phyloP scores from a whole-genome alignment of 2,113 vertebrate species.

The Pungitius pungitius region DNA sequence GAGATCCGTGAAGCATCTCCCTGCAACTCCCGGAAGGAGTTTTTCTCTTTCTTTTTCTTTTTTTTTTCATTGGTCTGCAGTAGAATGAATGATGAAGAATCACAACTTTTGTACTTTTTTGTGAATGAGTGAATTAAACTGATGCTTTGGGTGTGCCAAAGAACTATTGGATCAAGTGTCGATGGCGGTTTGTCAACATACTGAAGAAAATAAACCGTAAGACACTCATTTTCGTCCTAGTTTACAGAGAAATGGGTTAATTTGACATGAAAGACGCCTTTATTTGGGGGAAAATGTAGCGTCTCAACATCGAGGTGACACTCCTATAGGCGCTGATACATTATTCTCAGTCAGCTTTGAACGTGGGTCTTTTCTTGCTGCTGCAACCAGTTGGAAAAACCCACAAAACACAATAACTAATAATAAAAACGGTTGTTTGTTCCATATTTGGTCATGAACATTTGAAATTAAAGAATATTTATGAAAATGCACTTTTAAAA shows the following conservation, averaged over 20 bases:
- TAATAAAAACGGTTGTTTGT: too few species aligned
- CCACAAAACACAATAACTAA: too few species aligned
- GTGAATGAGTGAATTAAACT: slow-evolving; percentile 52
- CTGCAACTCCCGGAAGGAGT: slow-evolving; percentile 5
- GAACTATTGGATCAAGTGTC: neutral
- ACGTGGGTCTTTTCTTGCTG: too few species aligned
- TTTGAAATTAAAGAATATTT: neutral
- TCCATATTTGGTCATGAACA: neutral
- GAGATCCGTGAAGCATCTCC: neutral
- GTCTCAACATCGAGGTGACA: neutral
- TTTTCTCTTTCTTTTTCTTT: too few species aligned
- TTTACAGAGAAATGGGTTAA: neutral
- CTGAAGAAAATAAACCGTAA: neutral
- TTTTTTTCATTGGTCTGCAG: slow-evolving; percentile 26
- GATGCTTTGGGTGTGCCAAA: slow-evolving; percentile 53
- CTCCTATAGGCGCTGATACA: neutral
- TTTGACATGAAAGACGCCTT: neutral
- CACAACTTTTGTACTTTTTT: slow-evolving; percentile 58
- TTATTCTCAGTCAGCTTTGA: too few species aligned
- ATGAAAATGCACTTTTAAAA: neutral
- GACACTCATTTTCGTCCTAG: neutral
- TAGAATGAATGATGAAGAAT: slow-evolving; percentile 35
- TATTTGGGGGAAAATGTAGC: neutral
- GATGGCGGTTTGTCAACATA: neutral
- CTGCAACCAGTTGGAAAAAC: too few species aligned